Percentiles rank a stretch among this genome's conserved stretches.
These are phyloP conservation scores for Mus spretus DNA, from an alignment of 2,797 vertebrate genomes.

Conservation along the genomic window DNA sequence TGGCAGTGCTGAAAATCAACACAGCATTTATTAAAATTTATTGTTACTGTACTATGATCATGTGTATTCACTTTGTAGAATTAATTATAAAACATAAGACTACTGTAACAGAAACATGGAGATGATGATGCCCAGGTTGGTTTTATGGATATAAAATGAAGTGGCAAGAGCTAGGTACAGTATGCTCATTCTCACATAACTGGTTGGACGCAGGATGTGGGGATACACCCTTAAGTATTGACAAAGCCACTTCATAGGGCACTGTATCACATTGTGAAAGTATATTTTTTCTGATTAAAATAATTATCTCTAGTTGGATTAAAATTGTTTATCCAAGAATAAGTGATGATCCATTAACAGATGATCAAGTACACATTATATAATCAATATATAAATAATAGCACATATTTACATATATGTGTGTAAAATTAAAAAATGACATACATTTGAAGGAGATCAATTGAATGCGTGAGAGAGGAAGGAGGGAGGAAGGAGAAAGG, in stretches of 20 bases:
- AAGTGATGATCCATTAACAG: neutral
- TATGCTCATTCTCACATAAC: neutral
- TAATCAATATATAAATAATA: neutral
- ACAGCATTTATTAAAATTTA: neutral
- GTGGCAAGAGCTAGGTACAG: neutral
- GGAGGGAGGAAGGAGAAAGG: too few species aligned
- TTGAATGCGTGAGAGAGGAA: too few species aligned
- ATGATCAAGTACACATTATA: neutral
- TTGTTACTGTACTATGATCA: neutral
- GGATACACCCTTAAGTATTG: neutral
- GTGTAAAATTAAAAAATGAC: neutral
- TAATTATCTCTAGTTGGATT: neutral
- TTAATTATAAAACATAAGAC: neutral
- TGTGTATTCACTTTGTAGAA: conserved; percentile 24
- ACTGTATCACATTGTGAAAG: neutral
- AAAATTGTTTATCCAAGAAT: neutral
- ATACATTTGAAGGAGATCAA: neutral
- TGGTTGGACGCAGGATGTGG: neutral
- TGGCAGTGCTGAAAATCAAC: conserved; percentile 17
- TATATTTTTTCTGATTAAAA: conserved; percentile 57
- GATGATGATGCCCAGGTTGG: neutral
- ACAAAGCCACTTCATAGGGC: neutral
- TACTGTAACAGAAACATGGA: neutral
- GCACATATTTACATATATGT: neutral
- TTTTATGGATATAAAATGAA: conserved; percentile 9